phyloP scores from a whole-genome alignment of 1,140 invertebrate species.

The Rhopalosiphum maidis region DNA sequence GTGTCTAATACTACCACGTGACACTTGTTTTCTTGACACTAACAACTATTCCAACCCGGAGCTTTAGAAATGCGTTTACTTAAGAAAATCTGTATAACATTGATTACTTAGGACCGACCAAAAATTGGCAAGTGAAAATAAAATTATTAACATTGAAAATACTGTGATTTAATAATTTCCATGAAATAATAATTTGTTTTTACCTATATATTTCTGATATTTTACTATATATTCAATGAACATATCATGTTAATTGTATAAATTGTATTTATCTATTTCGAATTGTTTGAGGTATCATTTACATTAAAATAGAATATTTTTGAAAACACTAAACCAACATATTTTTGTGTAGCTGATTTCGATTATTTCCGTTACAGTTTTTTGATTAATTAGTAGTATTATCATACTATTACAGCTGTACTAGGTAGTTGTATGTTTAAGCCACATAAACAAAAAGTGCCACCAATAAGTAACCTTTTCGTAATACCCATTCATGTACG shows the following conservation, averaged over 20 bases:
- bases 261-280: too few relatives aligned
- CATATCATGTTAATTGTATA: background rate
- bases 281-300: too few relatives aligned
- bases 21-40: constrained; percentile 51
- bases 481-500: too few relatives aligned
- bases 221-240: background rate
- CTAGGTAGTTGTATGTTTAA: too few relatives aligned
- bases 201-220: background rate
- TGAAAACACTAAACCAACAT: too few relatives aligned
- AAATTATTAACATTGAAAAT: background rate
- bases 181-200: background rate
- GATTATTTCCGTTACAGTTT: too few relatives aligned
- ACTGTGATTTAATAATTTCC: background rate
- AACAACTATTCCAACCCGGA: constrained; percentile 9
- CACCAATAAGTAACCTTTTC: too few relatives aligned
- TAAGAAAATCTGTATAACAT: background rate
- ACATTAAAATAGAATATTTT: too few relatives aligned
- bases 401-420: too few relatives aligned
- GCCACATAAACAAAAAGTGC: too few relatives aligned
- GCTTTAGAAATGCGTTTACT: background rate
- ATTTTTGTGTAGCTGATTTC: too few relatives aligned
- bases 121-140: background rate
- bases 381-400: too few relatives aligned
- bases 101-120: background rate
- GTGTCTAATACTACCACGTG: constrained; percentile 40